phyloP scores from a whole-genome alignment of 2,888 invertebrate species.

The Emmelina monodactyla region DNA sequence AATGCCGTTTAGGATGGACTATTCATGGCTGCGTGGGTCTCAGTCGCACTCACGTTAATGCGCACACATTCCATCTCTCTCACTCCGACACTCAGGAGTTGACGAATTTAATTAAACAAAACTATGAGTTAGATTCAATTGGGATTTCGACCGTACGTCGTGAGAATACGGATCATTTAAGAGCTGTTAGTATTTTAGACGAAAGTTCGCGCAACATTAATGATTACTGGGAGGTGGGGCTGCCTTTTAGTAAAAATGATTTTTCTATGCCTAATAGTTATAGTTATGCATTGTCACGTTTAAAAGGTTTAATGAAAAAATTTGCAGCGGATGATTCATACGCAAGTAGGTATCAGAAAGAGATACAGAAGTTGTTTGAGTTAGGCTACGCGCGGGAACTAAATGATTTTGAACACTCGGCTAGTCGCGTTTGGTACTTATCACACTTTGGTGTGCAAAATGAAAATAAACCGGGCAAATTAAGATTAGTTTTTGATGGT shows the following conservation, averaged over 20 bases:
- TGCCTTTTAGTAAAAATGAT: conserved; percentile 14
- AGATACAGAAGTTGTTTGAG: conserved; percentile 13
- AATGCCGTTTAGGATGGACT: conserved; percentile 14
- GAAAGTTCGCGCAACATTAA: conserved; percentile 13
- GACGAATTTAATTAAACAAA: conserved; percentile 13
- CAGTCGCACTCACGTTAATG: conserved; percentile 10
- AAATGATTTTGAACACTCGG: conserved; percentile 10
- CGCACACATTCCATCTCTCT: conserved; percentile 11
- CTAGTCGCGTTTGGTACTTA: conserved; percentile 13
- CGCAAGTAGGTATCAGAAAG: conserved; percentile 9
- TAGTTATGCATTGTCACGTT: conserved; percentile 9
- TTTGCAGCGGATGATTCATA: conserved; percentile 7
- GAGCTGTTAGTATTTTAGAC: conserved; percentile 15
- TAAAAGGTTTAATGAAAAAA: conserved; percentile 9
- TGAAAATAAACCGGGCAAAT: conserved; percentile 15
- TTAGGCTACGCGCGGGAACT: conserved; percentile 15
- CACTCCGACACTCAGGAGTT: conserved; percentile 10
- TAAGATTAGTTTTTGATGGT: conserved; percentile 15
- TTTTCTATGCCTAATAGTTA: conserved; percentile 14
- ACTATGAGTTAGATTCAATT: conserved; percentile 16
- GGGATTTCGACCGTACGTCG: conserved; percentile 15
- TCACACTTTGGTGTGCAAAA: conserved; percentile 16
- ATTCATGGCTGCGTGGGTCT: conserved; percentile 14
- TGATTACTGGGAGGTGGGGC: conserved; percentile 16
- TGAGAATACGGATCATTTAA: conserved; percentile 15